Conservation (phyloP, 23 tunicate genomes). For the Clavelina lepadiformis region DNA sequence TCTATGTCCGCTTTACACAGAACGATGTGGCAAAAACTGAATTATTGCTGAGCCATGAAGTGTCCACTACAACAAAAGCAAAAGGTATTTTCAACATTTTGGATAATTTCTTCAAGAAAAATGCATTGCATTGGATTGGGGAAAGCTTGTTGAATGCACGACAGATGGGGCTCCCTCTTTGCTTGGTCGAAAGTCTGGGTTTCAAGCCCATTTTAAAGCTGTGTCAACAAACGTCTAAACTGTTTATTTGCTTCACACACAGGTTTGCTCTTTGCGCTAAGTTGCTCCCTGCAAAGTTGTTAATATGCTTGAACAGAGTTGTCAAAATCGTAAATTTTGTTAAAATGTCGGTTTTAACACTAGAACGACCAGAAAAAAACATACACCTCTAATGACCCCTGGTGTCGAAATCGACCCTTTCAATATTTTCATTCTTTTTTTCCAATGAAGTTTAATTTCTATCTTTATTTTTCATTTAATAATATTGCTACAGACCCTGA, state of each 20-base stretch:
- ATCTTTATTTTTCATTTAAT: no score
- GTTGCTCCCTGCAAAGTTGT: slow-evolving; percentile 16
- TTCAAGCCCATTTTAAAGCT: slow-evolving; percentile 53
- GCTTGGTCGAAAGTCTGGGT: slow-evolving; percentile 50
- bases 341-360: slow-evolving; percentile 12
- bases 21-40: slow-evolving; percentile 18
- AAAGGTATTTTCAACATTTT: slow-evolving; percentile 17
- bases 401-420: no score
- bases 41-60: slow-evolving; percentile 17
- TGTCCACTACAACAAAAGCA: slow-evolving; percentile 24
- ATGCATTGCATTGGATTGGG: slow-evolving; percentile 33
- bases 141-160: slow-evolving; percentile 30
- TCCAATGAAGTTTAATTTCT: no score
- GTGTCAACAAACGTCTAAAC: slow-evolving; percentile 38
- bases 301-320: slow-evolving; percentile 12
- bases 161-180: slow-evolving; percentile 38
- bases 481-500: no score
- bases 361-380: no score
- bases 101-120: slow-evolving; percentile 19
- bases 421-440: no score
- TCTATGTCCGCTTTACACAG: slow-evolving; percentile 15
- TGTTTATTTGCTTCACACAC: slow-evolving; percentile 37
- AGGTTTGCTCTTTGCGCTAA: slow-evolving; percentile 37
- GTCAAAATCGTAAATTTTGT: not conserved
- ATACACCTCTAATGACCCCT: no score